These are phyloP conservation scores for Prionace glauca DNA, from an alignment of 2,797 vertebrate genomes.

Conservation along the genomic window DNA sequence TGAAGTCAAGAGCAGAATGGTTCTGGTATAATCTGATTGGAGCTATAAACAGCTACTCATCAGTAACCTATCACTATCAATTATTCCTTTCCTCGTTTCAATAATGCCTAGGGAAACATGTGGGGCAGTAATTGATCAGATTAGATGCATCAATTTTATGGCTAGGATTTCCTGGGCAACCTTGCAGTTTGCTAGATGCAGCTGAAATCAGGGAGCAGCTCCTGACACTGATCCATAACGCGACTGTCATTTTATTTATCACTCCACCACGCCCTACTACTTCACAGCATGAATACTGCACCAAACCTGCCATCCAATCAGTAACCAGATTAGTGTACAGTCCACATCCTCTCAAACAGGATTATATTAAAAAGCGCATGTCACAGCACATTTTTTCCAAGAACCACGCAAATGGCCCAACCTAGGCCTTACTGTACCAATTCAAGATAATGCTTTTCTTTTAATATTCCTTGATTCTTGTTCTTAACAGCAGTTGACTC, in stretches of 20 bases:
- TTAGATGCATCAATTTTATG: not conserved
- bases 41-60: not conserved
- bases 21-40: not conserved
- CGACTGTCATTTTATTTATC: not conserved
- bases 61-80: not conserved
- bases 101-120: not conserved
- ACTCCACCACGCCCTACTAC: not conserved
- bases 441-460: not conserved
- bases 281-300: not conserved
- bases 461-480: not conserved
- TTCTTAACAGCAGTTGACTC: not conserved
- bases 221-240: not conserved
- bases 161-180: not conserved
- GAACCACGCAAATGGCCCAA: no score
- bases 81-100: not conserved
- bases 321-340: not conserved
- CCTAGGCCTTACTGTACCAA: no score
- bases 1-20: not conserved
- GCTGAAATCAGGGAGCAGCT: not conserved
- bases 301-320: not conserved
- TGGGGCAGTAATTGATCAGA: not conserved
- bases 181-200: not conserved
- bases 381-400: not conserved
- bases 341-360: not conserved
- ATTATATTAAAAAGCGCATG: not conserved